Evolutionary conservation across 2,113 vertebrate genomes (phyloP).

Genomic region (Zapus hudsonius): DNA sequence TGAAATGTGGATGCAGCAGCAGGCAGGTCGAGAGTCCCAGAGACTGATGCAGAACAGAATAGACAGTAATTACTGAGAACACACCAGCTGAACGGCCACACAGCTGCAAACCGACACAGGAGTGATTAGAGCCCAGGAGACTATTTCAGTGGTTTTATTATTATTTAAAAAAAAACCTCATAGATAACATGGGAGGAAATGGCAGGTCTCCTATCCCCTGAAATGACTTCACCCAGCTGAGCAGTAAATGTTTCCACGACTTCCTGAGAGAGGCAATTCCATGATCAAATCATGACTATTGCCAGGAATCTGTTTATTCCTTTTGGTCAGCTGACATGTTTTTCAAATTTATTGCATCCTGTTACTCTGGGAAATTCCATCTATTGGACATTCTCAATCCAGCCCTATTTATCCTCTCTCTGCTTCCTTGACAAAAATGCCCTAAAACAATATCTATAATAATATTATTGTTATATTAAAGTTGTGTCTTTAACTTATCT

Average conservation of each 20-base stretch:
- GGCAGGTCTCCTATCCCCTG: slow-evolving; percentile 67
- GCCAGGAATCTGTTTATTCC: slow-evolving; percentile 75
- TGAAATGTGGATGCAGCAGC: background rate
- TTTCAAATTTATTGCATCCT: slow-evolving; percentile 59
- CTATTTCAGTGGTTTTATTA: slow-evolving; percentile 56
- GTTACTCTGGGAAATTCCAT: background rate
- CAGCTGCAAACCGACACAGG: background rate
- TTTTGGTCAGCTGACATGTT: slow-evolving; percentile 66
- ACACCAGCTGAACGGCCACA: background rate
- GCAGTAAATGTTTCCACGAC: slow-evolving; percentile 71
- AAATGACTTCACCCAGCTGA: slow-evolving; percentile 63
- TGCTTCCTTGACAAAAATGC: no score
- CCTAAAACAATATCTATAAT: no score
- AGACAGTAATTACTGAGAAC: slow-evolving; percentile 6
- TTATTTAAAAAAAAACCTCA: slow-evolving; percentile 62
- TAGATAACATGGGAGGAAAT: slow-evolving; percentile 74
- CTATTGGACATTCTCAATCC: background rate
- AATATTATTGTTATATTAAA: no score
- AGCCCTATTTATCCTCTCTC: background rate
- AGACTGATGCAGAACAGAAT: slow-evolving; percentile 7
- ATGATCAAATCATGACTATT: slow-evolving; percentile 51
- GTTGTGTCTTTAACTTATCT: no score
- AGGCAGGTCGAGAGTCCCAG: background rate
- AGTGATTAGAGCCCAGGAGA: slow-evolving; percentile 48
- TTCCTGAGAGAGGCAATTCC: slow-evolving; percentile 77